phyloP scores from a whole-genome alignment of 1,140 invertebrate species.

The Pseudomyrmex concolor region DNA sequence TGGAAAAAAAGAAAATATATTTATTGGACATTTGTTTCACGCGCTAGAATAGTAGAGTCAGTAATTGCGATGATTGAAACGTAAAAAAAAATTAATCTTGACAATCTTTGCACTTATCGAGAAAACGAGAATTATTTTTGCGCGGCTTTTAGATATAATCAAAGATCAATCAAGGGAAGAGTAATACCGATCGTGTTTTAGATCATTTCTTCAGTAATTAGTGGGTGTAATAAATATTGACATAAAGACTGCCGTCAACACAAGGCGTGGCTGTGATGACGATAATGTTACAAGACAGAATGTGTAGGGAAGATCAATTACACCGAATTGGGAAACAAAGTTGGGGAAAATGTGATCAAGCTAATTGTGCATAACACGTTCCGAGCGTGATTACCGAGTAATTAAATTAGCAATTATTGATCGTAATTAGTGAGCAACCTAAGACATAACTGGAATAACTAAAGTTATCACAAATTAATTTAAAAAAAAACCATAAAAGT shows the following conservation, averaged over 20 bases:
- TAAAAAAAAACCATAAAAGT: background rate
- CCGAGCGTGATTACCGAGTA: background rate
- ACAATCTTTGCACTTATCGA: too few relatives aligned
- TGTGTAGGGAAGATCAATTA: background rate
- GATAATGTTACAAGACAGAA: slow-evolving; percentile 1
- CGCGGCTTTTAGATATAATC: too few relatives aligned
- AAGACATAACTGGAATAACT: background rate
- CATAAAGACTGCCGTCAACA: background rate
- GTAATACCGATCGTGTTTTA: too few relatives aligned
- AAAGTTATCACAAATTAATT: too few relatives aligned
- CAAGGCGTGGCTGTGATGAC: background rate
- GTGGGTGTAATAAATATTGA: slow-evolving; percentile 16
- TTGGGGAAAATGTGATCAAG: slow-evolving; percentile 30
- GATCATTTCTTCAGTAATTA: background rate
- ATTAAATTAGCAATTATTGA: slow-evolving; percentile 16
- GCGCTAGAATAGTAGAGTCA: too few relatives aligned
- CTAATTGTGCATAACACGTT: too few relatives aligned
- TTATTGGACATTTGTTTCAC: too few relatives aligned
- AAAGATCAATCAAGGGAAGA: too few relatives aligned
- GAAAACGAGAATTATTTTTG: too few relatives aligned
- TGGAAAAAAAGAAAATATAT: too few relatives aligned
- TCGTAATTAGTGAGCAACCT: background rate
- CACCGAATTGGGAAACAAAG: background rate
- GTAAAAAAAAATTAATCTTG: too few relatives aligned
- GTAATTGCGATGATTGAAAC: too few relatives aligned